Conservation (phyloP, 2,113 vertebrate genomes). For the Ondatra zibethicus region DNA sequence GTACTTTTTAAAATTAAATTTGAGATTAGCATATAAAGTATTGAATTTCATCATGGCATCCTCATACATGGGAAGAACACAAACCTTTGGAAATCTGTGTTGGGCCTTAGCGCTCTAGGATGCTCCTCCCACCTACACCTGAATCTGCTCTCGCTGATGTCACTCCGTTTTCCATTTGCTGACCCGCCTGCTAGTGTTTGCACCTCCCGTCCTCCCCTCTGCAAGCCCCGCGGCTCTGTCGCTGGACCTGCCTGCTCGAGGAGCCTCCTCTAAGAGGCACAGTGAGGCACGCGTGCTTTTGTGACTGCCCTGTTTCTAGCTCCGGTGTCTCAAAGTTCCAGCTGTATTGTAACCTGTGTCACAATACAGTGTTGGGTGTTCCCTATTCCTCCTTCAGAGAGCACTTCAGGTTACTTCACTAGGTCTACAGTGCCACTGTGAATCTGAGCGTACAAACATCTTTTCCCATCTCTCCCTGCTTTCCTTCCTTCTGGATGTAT, state of each 20-base stretch:
- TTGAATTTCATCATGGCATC: neutral
- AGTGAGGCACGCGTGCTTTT: neutral
- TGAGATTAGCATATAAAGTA: neutral
- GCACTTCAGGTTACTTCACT: neutral
- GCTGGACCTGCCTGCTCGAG: neutral
- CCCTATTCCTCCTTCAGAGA: neutral
- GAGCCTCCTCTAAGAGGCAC: neutral
- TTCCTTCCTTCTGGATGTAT: constrained; percentile 9
- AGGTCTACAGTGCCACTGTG: neutral
- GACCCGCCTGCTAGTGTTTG: neutral
- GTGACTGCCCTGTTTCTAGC: neutral
- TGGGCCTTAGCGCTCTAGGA: neutral
- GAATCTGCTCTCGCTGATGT: neutral
- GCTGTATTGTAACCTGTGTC: neutral
- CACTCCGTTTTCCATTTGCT: neutral
- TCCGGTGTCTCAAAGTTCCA: neutral
- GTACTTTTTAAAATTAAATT: neutral
- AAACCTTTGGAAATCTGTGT: neutral
- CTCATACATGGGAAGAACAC: neutral
- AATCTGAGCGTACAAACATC: neutral
- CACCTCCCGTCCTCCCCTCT: neutral
- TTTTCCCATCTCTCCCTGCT: neutral
- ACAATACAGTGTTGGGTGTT: neutral
- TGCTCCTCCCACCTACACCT: neutral
- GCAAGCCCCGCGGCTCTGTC: neutral